Evolutionary conservation across 2,797 vertebrate species (phyloP), one percentile per base, ranked within the genome.

Genomic region (Yasuhikotakia modesta): DNA sequence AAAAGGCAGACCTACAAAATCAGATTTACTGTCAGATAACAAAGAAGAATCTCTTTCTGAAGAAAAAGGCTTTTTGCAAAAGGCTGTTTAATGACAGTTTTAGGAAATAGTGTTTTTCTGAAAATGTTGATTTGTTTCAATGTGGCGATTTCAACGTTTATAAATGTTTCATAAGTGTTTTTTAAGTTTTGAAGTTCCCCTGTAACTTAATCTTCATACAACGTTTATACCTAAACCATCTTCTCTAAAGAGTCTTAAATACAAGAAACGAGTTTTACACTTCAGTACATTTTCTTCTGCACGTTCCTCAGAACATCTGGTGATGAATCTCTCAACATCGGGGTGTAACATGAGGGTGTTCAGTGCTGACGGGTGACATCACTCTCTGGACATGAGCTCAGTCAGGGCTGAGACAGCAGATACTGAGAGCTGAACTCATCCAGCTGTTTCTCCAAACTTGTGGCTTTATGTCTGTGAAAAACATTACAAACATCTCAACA

Each of bases 361-460:
- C 60, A 45, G 61, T 75, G 8, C 55, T 57, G 11, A 30, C 0
- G 10, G 7, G 35, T 21, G 24, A 67, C 73, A 30, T 71, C 48
- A 22, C 5, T 46, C n/a, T 35, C 50, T 48, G 61, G 19, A 14
- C 12, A 21, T 63, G 39, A 79, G 35, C 19, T 17, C 55, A 94
- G 87, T 39, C 35, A 8, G 35, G 35, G 35, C 68, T 89, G 88
- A 85, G 91, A 93, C 78, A 90, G 93, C 72, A 99, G 94, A 87
- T 98, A 99, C 84, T 95, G 93, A 72, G 91, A 92, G 11, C 94
- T 94, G 89, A 99, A 99, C 70, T 79, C 88, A 87, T 97, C 96
- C 89, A 99, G 87, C 83, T 97, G 93, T 0, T 81, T 91, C 91
- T 99, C 96, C 81, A 99, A 90, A 17, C 89, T 92, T 58, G 96